Percentiles rank a stretch among this genome's conserved stretches.
These are phyloP conservation scores for Tyrannus savana DNA, from an alignment of 2,113 vertebrate genomes.

Conservation along the genomic window DNA sequence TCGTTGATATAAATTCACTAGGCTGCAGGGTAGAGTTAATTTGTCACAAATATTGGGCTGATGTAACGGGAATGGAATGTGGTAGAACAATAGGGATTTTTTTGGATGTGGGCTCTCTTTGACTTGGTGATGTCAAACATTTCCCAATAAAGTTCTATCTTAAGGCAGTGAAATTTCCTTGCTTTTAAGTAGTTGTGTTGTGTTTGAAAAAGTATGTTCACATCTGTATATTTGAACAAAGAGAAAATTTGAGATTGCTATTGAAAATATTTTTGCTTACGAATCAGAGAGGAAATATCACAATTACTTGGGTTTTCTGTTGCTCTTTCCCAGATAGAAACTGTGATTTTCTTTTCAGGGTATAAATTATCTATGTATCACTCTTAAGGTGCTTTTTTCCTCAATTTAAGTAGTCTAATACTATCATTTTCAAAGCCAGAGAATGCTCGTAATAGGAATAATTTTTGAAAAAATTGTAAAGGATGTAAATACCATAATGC, in stretches of 20 bases:
- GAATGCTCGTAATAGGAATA: neutral
- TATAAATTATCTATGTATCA: neutral
- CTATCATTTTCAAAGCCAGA: neutral
- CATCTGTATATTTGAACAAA: neutral
- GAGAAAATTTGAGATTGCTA: neutral
- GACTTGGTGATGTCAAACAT: constrained; percentile 46
- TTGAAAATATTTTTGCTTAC: neutral
- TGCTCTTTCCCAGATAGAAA: neutral
- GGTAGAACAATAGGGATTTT: constrained; percentile 61
- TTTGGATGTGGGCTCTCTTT: neutral
- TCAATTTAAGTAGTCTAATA: neutral
- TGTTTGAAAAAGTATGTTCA: constrained; percentile 44
- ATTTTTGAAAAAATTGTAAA: neutral
- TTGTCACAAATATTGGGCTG: constrained; percentile 74
- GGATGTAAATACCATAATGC: neutral
- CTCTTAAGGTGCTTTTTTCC: neutral
- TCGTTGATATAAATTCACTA: constrained; percentile 78
- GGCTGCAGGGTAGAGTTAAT: constrained; percentile 77
- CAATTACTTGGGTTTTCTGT: neutral
- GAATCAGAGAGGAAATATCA: neutral
- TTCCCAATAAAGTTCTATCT: constrained; percentile 62
- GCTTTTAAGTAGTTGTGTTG: constrained; percentile 45
- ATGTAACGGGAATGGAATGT: constrained; percentile 76
- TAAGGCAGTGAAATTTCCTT: constrained; percentile 50
- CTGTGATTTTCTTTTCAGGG: neutral